phyloP scores from a whole-genome alignment of 2,113 vertebrate genomes.

The Amblyornis subalaris region DNA sequence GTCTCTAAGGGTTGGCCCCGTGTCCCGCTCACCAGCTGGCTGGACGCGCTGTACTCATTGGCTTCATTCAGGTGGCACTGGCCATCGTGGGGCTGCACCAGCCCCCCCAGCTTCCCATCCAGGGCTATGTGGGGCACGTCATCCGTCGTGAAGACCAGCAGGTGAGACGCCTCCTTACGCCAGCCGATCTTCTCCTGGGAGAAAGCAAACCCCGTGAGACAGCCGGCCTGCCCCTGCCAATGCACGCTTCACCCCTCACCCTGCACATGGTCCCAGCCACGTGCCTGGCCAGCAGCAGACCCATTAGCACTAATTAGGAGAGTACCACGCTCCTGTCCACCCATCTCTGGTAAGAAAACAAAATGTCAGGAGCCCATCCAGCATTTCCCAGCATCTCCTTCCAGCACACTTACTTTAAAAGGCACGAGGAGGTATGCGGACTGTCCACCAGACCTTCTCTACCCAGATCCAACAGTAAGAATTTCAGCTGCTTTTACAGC shows the following conservation, averaged over 20 bases:
- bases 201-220: neutral
- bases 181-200: constrained; percentile 89
- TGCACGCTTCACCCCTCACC: neutral
- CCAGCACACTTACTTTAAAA: neutral
- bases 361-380: neutral
- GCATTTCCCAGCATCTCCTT: neutral
- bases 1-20: accelerated
- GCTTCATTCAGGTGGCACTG: constrained; percentile 86
- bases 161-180: constrained; percentile 92
- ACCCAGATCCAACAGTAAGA: constrained; percentile 30
- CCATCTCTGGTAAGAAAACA: neutral
- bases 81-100: constrained; percentile 94
- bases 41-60: constrained; percentile 89
- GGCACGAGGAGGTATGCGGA: neutral
- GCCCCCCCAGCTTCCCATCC: constrained; percentile 90
- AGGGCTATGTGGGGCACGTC: constrained; percentile 94
- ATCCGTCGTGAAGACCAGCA: constrained; percentile 92
- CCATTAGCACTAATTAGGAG: neutral
- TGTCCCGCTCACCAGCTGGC: constrained; percentile 80
- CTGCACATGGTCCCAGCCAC: neutral
- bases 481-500: constrained; percentile 40
- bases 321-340: neutral
- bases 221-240: neutral
- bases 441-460: constrained; percentile 27
- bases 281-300: neutral